phyloP scores from a whole-genome alignment of 2,888 invertebrate species.

The Petrolisthes cinctipes region DNA sequence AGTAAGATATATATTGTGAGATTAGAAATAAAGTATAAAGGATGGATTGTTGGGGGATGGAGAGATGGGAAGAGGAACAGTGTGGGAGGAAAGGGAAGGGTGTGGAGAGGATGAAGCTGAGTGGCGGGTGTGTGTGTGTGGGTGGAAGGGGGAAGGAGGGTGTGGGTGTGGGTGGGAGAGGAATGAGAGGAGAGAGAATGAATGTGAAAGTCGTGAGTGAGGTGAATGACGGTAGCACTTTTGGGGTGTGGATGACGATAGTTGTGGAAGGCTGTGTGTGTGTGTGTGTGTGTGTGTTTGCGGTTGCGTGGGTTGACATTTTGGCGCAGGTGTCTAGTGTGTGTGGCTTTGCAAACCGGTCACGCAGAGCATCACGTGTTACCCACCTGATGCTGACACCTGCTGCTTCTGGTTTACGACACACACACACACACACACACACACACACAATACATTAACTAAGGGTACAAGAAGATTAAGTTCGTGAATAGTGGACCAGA shows the following conservation, averaged over 20 bases:
- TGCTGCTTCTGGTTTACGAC: neutral
- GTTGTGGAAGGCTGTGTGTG: neutral
- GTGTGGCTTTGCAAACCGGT: slow-evolving; percentile 14
- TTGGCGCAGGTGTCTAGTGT: neutral
- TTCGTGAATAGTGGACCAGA: too few relatives aligned
- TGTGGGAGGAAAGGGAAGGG: neutral
- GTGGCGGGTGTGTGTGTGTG: slow-evolving; percentile 13
- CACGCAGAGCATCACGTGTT: neutral
- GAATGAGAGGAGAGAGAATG: neutral
- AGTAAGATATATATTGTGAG: too few relatives aligned
- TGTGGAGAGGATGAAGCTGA: neutral
- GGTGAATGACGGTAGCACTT: neutral
- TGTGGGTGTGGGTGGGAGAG: neutral
- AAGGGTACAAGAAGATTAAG: too few relatives aligned
- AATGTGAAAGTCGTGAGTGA: neutral
- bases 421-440: neutral
- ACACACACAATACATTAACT: neutral
- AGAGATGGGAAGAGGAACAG: neutral
- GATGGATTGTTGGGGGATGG: neutral
- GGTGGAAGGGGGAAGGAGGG: neutral
- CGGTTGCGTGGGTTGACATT: neutral
- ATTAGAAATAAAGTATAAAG: neutral
- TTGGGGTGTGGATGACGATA: neutral
- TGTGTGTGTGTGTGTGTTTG: neutral
- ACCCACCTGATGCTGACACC: neutral